Percentiles rank a stretch among this genome's conserved stretches.
Conservation (phyloP, 2,113 vertebrate genomes). For the Cricetomys ansorgei region DNA sequence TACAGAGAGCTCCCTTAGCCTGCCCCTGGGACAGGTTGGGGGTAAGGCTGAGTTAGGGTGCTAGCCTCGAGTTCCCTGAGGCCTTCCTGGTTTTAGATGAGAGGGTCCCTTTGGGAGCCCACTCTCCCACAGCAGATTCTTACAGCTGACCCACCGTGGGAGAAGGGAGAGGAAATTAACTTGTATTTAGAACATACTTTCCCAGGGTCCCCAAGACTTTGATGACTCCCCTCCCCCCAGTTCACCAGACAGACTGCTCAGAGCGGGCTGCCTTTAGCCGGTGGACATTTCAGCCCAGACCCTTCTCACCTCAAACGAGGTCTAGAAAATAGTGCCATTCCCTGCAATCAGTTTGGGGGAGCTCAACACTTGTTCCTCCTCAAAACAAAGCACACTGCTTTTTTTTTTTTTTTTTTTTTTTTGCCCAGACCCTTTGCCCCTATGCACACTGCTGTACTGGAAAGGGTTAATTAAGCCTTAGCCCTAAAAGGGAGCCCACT, state of each 20-base stretch:
- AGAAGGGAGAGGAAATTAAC: background rate
- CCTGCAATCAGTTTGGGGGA: too few relatives aligned
- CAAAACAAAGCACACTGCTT: background rate
- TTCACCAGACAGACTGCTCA: too few relatives aligned
- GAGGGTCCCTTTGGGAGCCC: background rate
- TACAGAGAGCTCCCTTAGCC: background rate
- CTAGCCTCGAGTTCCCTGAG: background rate
- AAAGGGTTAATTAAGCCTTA: conserved; percentile 77
- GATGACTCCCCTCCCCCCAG: background rate
- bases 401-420: background rate
- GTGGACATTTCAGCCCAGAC: background rate
- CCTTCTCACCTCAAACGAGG: background rate
- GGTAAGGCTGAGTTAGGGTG: background rate
- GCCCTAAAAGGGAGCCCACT: background rate
- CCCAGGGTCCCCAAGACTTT: background rate
- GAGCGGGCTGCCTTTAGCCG: background rate
- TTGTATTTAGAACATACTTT: background rate
- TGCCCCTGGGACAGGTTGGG: background rate
- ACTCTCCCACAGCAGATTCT: background rate
- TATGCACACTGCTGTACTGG: background rate
- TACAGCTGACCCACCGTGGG: accelerated
- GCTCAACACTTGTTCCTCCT: background rate
- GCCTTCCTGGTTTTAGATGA: background rate
- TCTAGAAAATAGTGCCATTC: too few relatives aligned
- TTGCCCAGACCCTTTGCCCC: conserved; percentile 4